Evolutionary conservation across 2,888 invertebrate species (phyloP).

Genomic region (Barypeithes pellucidus): DNA sequence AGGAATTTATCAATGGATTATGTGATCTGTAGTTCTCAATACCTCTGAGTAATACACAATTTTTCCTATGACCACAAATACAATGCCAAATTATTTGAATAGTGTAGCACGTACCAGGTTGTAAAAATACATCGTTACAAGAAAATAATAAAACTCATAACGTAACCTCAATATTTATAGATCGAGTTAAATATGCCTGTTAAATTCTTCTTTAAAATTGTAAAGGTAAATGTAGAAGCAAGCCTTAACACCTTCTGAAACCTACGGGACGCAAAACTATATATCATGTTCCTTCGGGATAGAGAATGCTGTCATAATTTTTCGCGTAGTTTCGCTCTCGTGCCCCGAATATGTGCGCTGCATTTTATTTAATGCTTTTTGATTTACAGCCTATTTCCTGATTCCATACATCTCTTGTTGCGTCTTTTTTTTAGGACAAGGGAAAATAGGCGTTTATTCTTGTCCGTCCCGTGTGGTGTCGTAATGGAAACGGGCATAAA

Average conservation of each 20-base stretch:
- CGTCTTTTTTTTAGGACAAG: conserved; percentile 28
- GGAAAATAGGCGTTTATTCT: conserved; percentile 23
- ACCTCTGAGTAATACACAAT: no score
- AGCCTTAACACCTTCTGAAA: conserved; percentile 6
- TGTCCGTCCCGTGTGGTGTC: background rate
- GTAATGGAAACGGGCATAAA: background rate
- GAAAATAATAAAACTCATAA: no score
- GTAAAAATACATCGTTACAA: no score
- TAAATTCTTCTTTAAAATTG: no score
- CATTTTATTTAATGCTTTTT: conserved; percentile 57
- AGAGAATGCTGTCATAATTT: conserved; percentile 61
- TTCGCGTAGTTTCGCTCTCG: conserved; percentile 58
- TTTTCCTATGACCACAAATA: no score
- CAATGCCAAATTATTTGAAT: no score
- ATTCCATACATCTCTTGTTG: conserved; percentile 37
- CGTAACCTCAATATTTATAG: no score
- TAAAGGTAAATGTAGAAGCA: background rate
- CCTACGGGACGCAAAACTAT: conserved; percentile 45
- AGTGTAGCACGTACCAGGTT: no score
- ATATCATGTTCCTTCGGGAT: conserved; percentile 57
- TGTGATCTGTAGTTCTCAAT: no score
- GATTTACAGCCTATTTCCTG: conserved; percentile 55
- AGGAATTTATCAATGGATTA: no score
- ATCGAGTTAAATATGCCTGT: no score
- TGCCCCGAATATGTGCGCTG: conserved; percentile 53